These are phyloP conservation scores for Tipula confusa DNA, from an alignment of 2,888 invertebrate species.

Conservation along the genomic window DNA sequence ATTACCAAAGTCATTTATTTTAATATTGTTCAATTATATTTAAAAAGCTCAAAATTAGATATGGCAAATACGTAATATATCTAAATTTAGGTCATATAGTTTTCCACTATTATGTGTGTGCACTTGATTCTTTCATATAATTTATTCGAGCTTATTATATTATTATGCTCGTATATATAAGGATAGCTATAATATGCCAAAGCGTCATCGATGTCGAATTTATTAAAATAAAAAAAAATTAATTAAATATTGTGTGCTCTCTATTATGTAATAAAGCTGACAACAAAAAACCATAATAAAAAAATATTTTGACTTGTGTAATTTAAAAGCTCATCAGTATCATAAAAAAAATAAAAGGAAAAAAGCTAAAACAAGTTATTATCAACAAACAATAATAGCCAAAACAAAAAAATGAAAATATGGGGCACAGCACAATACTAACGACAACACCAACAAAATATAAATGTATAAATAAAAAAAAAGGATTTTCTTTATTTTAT, in stretches of 20 bases:
- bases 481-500: slow-evolving; percentile 20
- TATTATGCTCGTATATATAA: not conserved
- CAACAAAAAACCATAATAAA: not conserved
- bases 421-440: not conserved
- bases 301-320: slow-evolving; percentile 13
- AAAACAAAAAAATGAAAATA: not conserved
- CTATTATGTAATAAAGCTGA: not conserved
- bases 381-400: not conserved
- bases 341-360: too few relatives aligned
- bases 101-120: not conserved
- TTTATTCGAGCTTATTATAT: not conserved
- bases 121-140: not conserved
- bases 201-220: not conserved
- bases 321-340: slow-evolving; percentile 20
- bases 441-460: not conserved
- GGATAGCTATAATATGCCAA: too few relatives aligned
- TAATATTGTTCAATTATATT: not conserved
- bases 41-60: slow-evolving; percentile 20
- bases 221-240: not conserved
- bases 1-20: slow-evolving; percentile 6
- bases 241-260: not conserved
- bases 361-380: not conserved
- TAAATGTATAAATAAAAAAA: too few relatives aligned
- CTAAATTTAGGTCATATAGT: not conserved
- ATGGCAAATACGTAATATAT: not conserved